phyloP scores from a whole-genome alignment of 2,113 vertebrate genomes.

The Micronycteris hirsuta region DNA sequence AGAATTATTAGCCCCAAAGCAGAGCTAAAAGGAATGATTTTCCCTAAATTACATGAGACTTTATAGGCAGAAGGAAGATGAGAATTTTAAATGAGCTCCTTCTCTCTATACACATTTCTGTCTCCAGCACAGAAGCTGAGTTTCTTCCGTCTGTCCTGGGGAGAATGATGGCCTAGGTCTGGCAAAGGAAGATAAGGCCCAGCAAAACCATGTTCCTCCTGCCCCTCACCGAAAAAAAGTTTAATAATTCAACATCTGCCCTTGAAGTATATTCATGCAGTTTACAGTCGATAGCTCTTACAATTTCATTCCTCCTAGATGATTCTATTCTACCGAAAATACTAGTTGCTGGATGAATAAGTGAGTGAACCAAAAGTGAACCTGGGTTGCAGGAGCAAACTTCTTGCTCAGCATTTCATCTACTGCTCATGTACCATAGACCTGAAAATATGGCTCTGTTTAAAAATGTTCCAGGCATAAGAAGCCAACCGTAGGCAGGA shows the following conservation, averaged over 20 bases:
- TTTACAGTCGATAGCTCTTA: neutral
- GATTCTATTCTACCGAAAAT: neutral
- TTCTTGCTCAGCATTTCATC: neutral
- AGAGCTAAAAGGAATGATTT: constrained; percentile 43
- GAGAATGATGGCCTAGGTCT: neutral
- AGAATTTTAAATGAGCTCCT: constrained; percentile 24
- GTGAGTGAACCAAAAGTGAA: neutral
- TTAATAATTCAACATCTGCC: neutral
- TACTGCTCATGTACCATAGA: neutral
- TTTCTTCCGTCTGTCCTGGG: neutral
- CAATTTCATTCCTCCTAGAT: neutral
- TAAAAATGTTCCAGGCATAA: neutral
- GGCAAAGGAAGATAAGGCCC: neutral
- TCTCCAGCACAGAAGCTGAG: neutral
- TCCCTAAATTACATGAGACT: constrained; percentile 3
- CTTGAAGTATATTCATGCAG: neutral
- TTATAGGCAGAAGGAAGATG: constrained; percentile 17
- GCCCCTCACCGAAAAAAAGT: neutral
- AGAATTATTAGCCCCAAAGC: constrained; percentile 44
- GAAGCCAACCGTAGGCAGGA: neutral
- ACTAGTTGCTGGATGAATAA: neutral
- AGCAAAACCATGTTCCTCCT: neutral
- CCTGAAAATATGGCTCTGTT: neutral
- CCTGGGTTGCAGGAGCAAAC: neutral
- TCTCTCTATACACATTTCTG: neutral